Evolutionary conservation across 2,888 invertebrate genomes (phyloP), one percentile per base, ranked within the genome.

Genomic region (Linnaemya tessellans): DNA sequence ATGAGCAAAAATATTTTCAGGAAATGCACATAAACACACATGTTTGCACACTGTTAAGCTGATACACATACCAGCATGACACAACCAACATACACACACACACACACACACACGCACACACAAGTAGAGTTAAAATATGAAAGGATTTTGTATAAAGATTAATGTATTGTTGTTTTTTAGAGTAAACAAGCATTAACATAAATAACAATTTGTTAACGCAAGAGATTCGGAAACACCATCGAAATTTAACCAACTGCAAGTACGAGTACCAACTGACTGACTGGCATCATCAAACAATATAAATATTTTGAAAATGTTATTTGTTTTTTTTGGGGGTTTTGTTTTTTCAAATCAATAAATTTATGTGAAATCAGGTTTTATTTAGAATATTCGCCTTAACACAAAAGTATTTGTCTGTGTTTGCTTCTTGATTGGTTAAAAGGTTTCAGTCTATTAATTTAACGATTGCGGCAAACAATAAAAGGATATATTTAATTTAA

Each of bases 181-280:
- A 78, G 25, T 30, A 65, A 20, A 68, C 30, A 43, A 41, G 10
- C 22, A 20, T 73, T 25, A 79, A 74, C 67, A 74, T 68, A 70
- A 84, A 84, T 65, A 65, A 79, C 70, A 70, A 80, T 84, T 84
- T 80, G 79, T 75, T 56, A 70, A 80, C 56, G 64, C 79, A 70
- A 4, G 54, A 41, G 51, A 64, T 68, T 68, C 73, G 30, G 9
- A 15, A 30, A 5, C 46, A 46, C 13, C 41, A 73, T 60, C 22
- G 13, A 25, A 15, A 43, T 35, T 11, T 46, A n/a, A 46, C 22
- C 18, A 54, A 15, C 54, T 80, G 79, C 41, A 35, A 38, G 7
- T 51, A 60, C 46, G 51, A 43, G 46, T 38, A 71, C n/a, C 22
- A 10, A 22, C 35, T 3, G 9, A 22, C 13, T 58, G 58, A 35